These are phyloP conservation scores for Polylopha cassiicola DNA, from an alignment of 2,888 invertebrate genomes.

Conservation along the genomic window DNA sequence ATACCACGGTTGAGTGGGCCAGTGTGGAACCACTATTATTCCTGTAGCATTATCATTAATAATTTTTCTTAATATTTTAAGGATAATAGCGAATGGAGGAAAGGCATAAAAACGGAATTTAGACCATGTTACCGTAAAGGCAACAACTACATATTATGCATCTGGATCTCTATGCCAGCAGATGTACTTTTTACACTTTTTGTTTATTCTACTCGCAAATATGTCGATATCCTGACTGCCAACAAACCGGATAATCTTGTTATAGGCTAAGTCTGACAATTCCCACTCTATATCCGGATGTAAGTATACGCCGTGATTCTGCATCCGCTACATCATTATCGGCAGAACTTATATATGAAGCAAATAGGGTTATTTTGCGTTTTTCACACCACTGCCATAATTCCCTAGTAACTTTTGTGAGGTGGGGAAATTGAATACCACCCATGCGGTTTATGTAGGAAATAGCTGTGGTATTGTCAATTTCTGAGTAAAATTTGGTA, in stretches of 20 bases:
- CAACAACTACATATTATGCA: constrained; percentile 1
- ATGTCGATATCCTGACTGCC: constrained; percentile 27
- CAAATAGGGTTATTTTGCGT: constrained; percentile 14
- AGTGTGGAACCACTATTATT: background rate
- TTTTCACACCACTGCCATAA: constrained; percentile 18
- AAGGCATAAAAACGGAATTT: constrained; percentile 2
- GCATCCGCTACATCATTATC: constrained; percentile 22
- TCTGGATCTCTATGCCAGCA: constrained; percentile 4
- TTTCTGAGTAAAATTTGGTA: constrained; percentile 18
- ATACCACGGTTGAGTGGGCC: constrained; percentile 11
- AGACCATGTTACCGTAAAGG: constrained; percentile 1
- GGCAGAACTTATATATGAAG: constrained; percentile 19
- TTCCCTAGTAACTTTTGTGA: constrained; percentile 5
- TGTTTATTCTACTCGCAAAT: constrained; percentile 22
- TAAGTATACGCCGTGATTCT: constrained; percentile 15
- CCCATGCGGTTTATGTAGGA: constrained; percentile 18
- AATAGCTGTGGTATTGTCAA: constrained; percentile 23
- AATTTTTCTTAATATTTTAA: background rate
- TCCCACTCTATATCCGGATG: constrained; percentile 23
- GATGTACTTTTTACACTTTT: background rate
- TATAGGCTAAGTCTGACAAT: constrained; percentile 12
- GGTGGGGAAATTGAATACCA: constrained; percentile 14
- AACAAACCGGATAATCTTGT: constrained; percentile 14
- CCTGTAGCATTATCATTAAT: background rate
- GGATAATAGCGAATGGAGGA: background rate